Conservation (phyloP, 2,888 invertebrate species). For the Cataglyphis albicans region DNA sequence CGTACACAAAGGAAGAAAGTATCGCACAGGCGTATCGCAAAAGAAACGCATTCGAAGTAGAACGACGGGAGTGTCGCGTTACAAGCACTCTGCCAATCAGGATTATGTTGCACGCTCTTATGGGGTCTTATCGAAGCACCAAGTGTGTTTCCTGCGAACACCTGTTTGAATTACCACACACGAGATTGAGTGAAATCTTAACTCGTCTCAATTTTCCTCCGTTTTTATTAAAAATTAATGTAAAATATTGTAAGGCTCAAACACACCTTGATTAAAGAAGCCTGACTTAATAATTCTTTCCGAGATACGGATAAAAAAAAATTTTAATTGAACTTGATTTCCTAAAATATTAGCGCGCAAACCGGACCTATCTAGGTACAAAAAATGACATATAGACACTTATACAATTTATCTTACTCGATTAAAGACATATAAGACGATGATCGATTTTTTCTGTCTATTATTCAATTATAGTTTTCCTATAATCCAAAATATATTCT, state of each 20-base stretch:
- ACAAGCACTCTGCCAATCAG: conserved; percentile 81
- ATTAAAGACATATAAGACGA: too few relatives aligned
- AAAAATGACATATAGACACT: neutral
- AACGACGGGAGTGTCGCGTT: conserved; percentile 65
- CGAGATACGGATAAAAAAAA: neutral
- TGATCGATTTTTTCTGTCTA: too few relatives aligned
- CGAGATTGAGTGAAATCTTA: conserved; percentile 31
- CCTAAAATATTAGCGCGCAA: too few relatives aligned
- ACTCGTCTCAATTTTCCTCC: conserved; percentile 7
- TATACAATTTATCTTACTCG: neutral
- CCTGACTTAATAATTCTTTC: neutral
- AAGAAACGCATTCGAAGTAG: conserved; percentile 35
- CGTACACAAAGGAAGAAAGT: neutral
- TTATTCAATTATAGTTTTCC: too few relatives aligned
- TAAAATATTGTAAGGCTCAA: neutral
- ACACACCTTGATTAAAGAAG: neutral
- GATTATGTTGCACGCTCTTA: conserved; percentile 81
- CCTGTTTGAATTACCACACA: conserved; percentile 28
- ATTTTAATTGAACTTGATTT: neutral
- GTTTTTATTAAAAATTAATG: conserved; percentile 13
- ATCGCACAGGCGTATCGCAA: neutral
- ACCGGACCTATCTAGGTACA: neutral
- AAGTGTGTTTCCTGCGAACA: conserved; percentile 48
- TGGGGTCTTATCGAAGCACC: conserved; percentile 77
- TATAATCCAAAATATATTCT: neutral